Conservation (phyloP, 2,797 vertebrate genomes). For the Anguilla obscura region DNA sequence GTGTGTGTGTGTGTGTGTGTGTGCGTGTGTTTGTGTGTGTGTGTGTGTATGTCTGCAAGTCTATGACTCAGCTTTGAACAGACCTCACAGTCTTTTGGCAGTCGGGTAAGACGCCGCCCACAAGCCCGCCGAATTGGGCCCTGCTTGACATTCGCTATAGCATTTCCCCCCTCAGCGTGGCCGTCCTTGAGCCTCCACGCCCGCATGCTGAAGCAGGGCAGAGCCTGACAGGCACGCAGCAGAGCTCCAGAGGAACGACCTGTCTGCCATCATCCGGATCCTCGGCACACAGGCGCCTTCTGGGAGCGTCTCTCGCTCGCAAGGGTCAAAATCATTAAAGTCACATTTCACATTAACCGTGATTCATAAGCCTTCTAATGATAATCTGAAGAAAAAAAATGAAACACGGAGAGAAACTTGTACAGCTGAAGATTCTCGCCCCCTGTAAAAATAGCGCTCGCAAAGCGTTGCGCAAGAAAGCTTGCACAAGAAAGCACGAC, state of each 20-base stretch:
- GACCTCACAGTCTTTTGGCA: neutral
- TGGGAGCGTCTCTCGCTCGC: neutral
- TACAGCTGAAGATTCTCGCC: neutral
- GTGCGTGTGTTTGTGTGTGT: slow-evolving; percentile 1
- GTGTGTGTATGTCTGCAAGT: neutral
- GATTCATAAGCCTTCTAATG: neutral
- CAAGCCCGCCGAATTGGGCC: neutral
- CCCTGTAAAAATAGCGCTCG: neutral
- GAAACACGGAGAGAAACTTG: neutral
- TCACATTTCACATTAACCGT: neutral
- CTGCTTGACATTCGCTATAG: neutral
- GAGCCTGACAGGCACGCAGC: neutral
- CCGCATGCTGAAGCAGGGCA: neutral
- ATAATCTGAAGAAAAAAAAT: neutral
- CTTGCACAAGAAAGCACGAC: neutral
- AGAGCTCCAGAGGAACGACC: neutral
- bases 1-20: slow-evolving; percentile 9
- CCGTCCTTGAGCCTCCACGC: neutral
- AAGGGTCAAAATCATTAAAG: neutral
- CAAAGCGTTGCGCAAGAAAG: neutral
- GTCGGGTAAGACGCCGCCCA: neutral
- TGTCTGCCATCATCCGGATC: neutral
- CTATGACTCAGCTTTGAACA: neutral
- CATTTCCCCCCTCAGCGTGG: neutral
- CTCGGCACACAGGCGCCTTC: neutral